Evolutionary conservation across 2,888 invertebrate genomes (phyloP), one percentile per base, ranked within the genome.

Genomic region (Rhamphomyia laevipes): DNA sequence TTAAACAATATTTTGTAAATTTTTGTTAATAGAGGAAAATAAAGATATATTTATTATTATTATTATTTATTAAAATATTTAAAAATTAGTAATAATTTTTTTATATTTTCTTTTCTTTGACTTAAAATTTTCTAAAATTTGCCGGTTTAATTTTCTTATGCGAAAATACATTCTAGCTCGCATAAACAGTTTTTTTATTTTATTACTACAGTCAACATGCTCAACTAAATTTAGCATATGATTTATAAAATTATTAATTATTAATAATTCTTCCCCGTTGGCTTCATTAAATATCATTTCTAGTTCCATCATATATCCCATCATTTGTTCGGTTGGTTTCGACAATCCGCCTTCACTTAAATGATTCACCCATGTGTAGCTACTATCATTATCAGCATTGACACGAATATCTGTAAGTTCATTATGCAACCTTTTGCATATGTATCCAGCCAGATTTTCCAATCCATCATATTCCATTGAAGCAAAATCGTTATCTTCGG

Each of bases 361-460:
- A 18, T 54, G 52, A 41, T 37, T 49, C 12, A 52, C 49, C 47
- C 47, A 52, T 7, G 54, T 17, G 31, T 31, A 54, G 2, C 41
- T 38, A n/a, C 35, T 23, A 12, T 51, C 43, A 1, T 6, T 31
- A 16, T 31, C 46, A 11, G 33, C 27, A 15, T 18, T 21, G 21
- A 43, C 35, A 4, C 16, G 27, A 35, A 40, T 49, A n/a, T 46
- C 18, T 17, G 46, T 18, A 6, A 47, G 30, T 12, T 43, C 15
- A 18, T 50, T 35, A 12, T 18, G 10, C 35, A 51, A 38, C 23
- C 44, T 48, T 37, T 52, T 45, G 42, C 52, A 48, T 41, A 52
- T 51, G 23, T 50, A 54, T 1, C 48, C 50, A 23, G 49, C 48
- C 35, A 52, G 37, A 48, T 52, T 52, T 51, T 51, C 52, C n/a